Evolutionary conservation across 2,797 vertebrate genomes (phyloP), one percentile per base, ranked within the genome.

Genomic region (Tarsius wallacei): DNA sequence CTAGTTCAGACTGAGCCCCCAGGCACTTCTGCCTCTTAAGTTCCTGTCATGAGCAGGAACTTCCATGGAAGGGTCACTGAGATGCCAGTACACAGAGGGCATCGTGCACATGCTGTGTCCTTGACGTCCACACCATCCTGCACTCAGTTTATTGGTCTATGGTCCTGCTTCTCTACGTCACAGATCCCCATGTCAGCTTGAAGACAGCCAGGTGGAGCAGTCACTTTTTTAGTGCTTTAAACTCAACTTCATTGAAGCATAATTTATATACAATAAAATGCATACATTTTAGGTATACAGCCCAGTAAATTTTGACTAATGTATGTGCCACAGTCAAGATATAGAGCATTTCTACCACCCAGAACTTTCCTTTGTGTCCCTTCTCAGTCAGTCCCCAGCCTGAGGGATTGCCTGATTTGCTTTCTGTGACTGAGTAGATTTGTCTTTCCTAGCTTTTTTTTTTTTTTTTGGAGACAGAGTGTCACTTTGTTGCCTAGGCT

Each of bases 111-210:
- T 21, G 12, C 2, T 3, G 4, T 21, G 1, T 28, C 36, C 33
- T 61, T 21, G 26, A 13, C 0, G 0, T 33, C 66, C 19, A 14
- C 14, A 26, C 24, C 57, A 8, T 73, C 42, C 77, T 2, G 0
- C 10, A 26, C 61, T 33, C 1, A 0, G 31, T 24, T 82, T 28
- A 14, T 61, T 71, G 68, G 11, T 57, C 70, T 17, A 0, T 13
- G n/a, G 57, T 49, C 73, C 59, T 0, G 0, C 21, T 49, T 53
- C 42, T 42, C 42, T 42, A 42, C 42, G 36, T 57, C 36, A 10
- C 1, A 64, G 24, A 55, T 53, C 28, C 59, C 49, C 2, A 0
- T 55, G 3, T 4, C 42, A 63, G 51, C 47, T 22, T 64, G 63
- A 91, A 84, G 88, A 26, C 49, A 5, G 53, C 55, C 24, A 55